Evolutionary conservation across 2,888 invertebrate species (phyloP), one percentile per base, ranked within the genome.

Genomic region (Caenorhabditis uteleia): DNA sequence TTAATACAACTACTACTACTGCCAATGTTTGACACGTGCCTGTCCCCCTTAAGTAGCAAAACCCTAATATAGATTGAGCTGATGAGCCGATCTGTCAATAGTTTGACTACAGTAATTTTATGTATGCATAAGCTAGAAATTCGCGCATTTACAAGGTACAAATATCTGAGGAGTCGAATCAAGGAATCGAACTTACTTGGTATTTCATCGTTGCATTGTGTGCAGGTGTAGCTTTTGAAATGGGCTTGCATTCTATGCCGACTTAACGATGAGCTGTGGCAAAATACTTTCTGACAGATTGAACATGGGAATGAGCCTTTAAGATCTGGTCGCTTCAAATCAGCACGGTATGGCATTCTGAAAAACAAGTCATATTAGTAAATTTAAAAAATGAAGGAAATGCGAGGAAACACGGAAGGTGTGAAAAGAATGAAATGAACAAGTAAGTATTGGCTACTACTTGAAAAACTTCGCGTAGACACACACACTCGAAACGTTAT

Each of bases 201-300:
- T 38, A 83, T 83, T 53, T 83, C 83, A 46, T 78, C 68, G 56
- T 78, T 77, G 67, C 83, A 83, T 45, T 77, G 74, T 8, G 81
- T 82, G 61, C 83, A 83, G 6, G 77, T 79, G 69, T 83, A 83
- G 61, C 81, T 79, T 61, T 82, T 82, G 73, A 82, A 82, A 53
- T 82, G 82, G 2, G 82, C 82, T 53, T 82, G 82, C 82, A 82
- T 83, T n/a, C 83, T 71, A 44, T 83, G 83, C 25, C 83, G 76
- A 50, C 77, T 77, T 23, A 83, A 56, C n/a, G 80, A 80, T 0
- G 82, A 82, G 23, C 82, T 83, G 57, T 83, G 83, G 57, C 83
- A 83, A 68, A 83, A 83, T 29, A 83, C 70, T 59, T 83, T 83
- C 16, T 72, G 74, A 45, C 83, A 83, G 18, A 83, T 76, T 14